Evolutionary conservation across 1,140 invertebrate species (phyloP), one percentile per base, ranked within the genome.

Genomic region (Leptinotarsa texana): DNA sequence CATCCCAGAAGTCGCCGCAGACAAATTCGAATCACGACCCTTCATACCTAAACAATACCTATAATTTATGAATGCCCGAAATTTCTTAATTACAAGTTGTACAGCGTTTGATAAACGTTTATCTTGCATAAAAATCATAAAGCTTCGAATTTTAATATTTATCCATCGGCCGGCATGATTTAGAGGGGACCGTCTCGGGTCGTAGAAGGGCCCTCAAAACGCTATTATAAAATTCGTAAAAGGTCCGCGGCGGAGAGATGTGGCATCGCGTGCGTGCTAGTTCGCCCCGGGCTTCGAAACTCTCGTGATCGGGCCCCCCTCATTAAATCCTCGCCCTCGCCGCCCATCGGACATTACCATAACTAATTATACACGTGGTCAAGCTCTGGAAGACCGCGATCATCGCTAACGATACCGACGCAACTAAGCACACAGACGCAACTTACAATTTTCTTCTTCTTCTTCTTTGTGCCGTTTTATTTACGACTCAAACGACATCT

Each of bases 351-450:
- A 73, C 80, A 81, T 81, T 81, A 80, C 77, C 80, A 81, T 81
- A 81, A 75, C 79, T 81, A 81, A 81, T 81, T 81, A 81, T 81
- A 81, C 80, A 81, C 80, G 78, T 81, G 80, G 79, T 76, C 71
- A 57, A 57, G 51, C 51, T 57, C 51, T 57, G 17, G 65, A 24
- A 67, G 22, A 67, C 65, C 65, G 65, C 65, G 51, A 57, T 57
- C 51, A 57, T 42, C 65, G 42, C 65, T 67, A 67, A 67, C 65
- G 65, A 67, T 67, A 67, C 65, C 18, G 24, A 22, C 51, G n/a
- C 51, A 57, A 18, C 15, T 17, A 15, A n/a, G n/a, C n/a, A 18
- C 51, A 57, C 51, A 57, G 15, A 57, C 15, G n/a, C 51, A 67
- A 22, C 21, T 17, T 27, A 67, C 65, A 67, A 33, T 57, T 57